Evolutionary conservation across 2,113 vertebrate genomes (phyloP).

Genomic region (Otocyon megalotis): DNA sequence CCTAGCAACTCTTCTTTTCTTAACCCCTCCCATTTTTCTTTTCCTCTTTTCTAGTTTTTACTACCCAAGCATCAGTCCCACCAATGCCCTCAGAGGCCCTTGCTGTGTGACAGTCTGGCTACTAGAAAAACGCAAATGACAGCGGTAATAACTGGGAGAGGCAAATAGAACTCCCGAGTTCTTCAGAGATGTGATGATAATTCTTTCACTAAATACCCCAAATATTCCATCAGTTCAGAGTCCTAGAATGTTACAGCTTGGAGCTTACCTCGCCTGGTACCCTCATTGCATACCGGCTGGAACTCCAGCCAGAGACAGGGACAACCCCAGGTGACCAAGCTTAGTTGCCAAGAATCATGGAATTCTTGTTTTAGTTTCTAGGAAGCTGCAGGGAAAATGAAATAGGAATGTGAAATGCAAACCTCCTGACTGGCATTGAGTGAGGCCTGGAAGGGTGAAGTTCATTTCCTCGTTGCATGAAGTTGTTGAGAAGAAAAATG

Average conservation of each 20-base stretch:
- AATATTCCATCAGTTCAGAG: background rate
- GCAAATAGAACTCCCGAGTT: background rate
- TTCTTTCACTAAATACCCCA: background rate
- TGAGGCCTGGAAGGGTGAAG: background rate
- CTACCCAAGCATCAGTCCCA: background rate
- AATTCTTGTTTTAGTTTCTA: conserved; percentile 32
- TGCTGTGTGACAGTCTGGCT: background rate
- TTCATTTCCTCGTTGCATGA: conserved; percentile 25
- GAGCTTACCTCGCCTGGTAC: background rate
- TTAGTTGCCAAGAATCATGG: background rate
- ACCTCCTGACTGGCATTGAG: background rate
- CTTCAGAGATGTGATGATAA: background rate
- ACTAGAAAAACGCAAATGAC: background rate
- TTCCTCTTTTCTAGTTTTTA: conserved; percentile 20
- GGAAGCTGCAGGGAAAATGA: background rate
- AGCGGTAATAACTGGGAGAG: background rate
- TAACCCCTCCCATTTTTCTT: background rate
- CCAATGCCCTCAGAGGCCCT: background rate
- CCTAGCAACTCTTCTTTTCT: background rate
- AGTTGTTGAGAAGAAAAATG: conserved; percentile 35
- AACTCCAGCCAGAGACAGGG: background rate
- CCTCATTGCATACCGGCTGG: background rate
- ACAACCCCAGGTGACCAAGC: background rate
- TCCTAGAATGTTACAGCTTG: background rate
- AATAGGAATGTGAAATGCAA: background rate